Base-by-base conservation (phyloP, 2,888 invertebrate genomes). In the Drosophila atripex region DNA sequence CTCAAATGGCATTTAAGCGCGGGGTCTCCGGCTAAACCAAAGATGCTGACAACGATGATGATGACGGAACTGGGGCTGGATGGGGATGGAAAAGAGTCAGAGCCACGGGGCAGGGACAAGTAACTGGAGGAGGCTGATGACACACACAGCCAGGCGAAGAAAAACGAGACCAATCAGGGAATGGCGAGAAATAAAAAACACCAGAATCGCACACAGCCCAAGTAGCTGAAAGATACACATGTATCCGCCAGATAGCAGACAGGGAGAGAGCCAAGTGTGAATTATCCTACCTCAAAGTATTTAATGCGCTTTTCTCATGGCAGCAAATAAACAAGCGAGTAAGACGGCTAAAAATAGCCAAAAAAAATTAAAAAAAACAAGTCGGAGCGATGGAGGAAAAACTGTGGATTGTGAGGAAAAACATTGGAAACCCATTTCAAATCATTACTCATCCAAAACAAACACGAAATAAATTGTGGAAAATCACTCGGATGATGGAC, bases 261-360 rank as follows among this genome's bases (percentile, higher is more conserved):
- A 32, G 32, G 6, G 39, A 32, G 12, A 49, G 51, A 39, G 49
- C 45, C 43, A 80, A 68, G 87, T 82, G 82, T 82, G 82, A 82
- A 88, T 86, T 82, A 82, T 82, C 88, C 88, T 76, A 86, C 82
- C 88, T 77, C 66, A 85, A 88, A 83, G 83, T 88, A 83, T 88
- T 83, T 83, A 83, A 83, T 87, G 86, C 83, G 83, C 82, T 80
- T 80, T 76, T 78, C 88, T 80, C 76, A 80, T 77, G 84, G 50
- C 74, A 25, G 41, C 54, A 54, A 38, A 57, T 21, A 65, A 65
- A 61, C 21, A 57, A 57, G 49, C 39, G 21, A 57, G 45, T 55
- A 28, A 49, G 51, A 39, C n/a, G 53, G 66, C 66, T 55, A 65
- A 76, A 83, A 71, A 86, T 83, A 86, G 59, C 41, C 32, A 11